phyloP scores from a whole-genome alignment of 2,888 invertebrate genomes.

The Synergus itoensis region DNA sequence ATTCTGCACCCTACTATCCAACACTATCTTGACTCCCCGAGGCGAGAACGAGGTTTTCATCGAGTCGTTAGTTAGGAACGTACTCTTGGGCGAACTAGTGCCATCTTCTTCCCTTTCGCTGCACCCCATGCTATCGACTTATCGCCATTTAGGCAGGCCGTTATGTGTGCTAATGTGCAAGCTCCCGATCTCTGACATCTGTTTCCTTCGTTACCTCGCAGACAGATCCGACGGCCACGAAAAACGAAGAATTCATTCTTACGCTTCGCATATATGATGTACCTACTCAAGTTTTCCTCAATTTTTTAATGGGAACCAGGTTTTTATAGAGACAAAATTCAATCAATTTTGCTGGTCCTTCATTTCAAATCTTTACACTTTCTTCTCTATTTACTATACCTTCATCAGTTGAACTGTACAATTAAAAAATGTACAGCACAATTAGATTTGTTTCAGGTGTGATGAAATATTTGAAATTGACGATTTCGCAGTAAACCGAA shows the following conservation, averaged over 20 bases:
- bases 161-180: slow-evolving; percentile 58
- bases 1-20: slow-evolving; percentile 61
- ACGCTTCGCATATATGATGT: neutral
- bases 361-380: too few relatives aligned
- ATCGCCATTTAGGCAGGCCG: slow-evolving; percentile 54
- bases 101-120: slow-evolving; percentile 42
- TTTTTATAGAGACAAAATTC: too few relatives aligned
- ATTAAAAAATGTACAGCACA: neutral
- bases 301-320: too few relatives aligned
- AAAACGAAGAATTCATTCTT: slow-evolving; percentile 32
- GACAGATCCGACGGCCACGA: slow-evolving; percentile 22
- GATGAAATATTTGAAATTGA: neutral
- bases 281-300: too few relatives aligned
- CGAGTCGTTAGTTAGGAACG: slow-evolving; percentile 75
- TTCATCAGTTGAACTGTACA: too few relatives aligned
- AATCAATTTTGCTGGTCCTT: too few relatives aligned
- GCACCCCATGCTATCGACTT: slow-evolving; percentile 52
- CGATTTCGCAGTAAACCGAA: neutral
- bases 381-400: too few relatives aligned
- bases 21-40: slow-evolving; percentile 59
- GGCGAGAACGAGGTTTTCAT: slow-evolving; percentile 75
- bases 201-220: slow-evolving; percentile 43
- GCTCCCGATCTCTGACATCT: slow-evolving; percentile 27
- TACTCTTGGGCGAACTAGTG: slow-evolving; percentile 45
- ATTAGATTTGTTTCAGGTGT: neutral